phyloP scores from a whole-genome alignment of 2,797 vertebrate species.

The Oryzias dopingdopingensis region DNA sequence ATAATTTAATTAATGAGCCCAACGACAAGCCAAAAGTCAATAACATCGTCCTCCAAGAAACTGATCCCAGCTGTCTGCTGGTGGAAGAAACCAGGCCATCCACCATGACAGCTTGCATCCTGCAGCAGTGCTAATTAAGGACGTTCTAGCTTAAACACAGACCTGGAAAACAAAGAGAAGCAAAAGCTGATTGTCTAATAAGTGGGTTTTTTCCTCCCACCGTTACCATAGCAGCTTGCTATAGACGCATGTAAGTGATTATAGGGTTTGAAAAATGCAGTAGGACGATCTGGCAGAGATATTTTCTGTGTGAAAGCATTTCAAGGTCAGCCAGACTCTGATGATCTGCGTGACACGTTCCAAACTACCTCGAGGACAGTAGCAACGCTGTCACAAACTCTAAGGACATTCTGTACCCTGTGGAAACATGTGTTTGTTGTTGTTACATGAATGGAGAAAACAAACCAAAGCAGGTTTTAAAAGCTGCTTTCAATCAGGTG shows the following conservation, averaged over 20 bases:
- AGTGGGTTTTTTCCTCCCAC: conserved; percentile 72
- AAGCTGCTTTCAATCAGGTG: neutral
- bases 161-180: conserved; percentile 75
- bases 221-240: conserved; percentile 80
- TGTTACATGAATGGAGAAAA: neutral
- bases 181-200: conserved; percentile 86
- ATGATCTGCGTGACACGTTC: conserved; percentile 29
- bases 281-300: conserved; percentile 12
- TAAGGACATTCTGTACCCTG: conserved; percentile 17
- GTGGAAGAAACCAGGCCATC: conserved; percentile 43
- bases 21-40: conserved; percentile 53
- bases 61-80: conserved; percentile 57
- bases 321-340: conserved; percentile 51
- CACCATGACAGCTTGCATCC: conserved; percentile 70
- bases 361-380: conserved; percentile 40
- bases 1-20: conserved; percentile 39
- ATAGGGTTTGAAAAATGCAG: conserved; percentile 52
- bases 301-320: conserved; percentile 13
- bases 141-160: conserved; percentile 70
- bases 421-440: neutral
- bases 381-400: conserved; percentile 27
- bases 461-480: conserved; percentile 7
- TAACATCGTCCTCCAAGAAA: conserved; percentile 53
- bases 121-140: conserved; percentile 82
- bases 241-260: conserved; percentile 68